Evolutionary conservation across 2,888 invertebrate genomes (phyloP), one percentile per base, ranked within the genome.

Genomic region (Baccha elongata): DNA sequence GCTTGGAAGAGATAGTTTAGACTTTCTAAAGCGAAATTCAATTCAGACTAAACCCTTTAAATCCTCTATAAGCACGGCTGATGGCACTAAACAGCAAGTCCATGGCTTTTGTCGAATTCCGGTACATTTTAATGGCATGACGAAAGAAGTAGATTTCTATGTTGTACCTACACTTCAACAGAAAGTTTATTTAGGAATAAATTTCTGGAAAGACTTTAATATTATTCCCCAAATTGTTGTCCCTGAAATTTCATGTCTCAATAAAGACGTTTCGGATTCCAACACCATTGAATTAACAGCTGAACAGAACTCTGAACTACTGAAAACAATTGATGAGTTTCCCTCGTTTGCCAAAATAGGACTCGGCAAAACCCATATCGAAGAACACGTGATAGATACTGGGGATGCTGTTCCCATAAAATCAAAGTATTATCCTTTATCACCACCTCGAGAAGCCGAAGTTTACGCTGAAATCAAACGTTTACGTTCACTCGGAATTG

Each of bases 31-130:
- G 29, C 13, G 44, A 2, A 60, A 60, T 29, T 7, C 17, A 10
- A 62, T 62, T 46, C 8, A n/a, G 3, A 19, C 29, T 8, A 62
- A 32, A 8, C 32, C 32, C 6, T 17, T 29, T 3, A 19, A 32
- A 2, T 29, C 26, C 6, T 19, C 15, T 7, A 44, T 60, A 0
- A 32, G 60, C 44, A 44, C 44, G 1, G 60, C 44, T 5, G 60
- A 60, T 60, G 44, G 44, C 6, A 60, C 60, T 19, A 5, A 60
- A 15, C 60, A 46, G 17, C 6, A 26, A 17, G 46, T 60, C 13
- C 60, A 32, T 11, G 19, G 44, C 11, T 11, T 60, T 60, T 60
- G 60, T 10, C 10, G 32, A 11, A 19, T 60, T 7, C 60, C 60
- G 6, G 15, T 60, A 5, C n/a, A 44, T 1, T 32, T 60, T 2